These are phyloP conservation scores for Drosophila eohydei DNA, from an alignment of 2,888 invertebrate genomes.

Conservation along the genomic window DNA sequence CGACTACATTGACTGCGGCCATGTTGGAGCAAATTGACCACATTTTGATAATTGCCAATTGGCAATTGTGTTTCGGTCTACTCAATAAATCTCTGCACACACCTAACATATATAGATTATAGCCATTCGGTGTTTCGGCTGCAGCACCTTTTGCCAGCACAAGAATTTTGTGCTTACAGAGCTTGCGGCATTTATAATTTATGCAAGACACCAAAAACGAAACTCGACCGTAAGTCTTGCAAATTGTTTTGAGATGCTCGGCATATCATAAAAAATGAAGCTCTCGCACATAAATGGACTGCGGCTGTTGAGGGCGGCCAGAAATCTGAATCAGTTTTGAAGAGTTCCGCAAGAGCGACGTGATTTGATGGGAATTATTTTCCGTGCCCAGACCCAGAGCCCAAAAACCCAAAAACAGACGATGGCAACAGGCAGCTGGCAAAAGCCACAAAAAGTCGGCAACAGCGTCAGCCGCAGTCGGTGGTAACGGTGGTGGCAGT, in stretches of 20 bases:
- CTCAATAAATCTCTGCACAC: constrained; percentile 63
- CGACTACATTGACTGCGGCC: constrained; percentile 10
- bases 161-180: constrained; percentile 48
- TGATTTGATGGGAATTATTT: constrained; percentile 76
- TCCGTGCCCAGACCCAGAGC: constrained; percentile 46
- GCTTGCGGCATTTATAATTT: constrained; percentile 73
- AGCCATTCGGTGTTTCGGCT: constrained; percentile 7
- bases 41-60: constrained; percentile 71
- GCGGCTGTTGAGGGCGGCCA: constrained; percentile 37
- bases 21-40: constrained; percentile 39
- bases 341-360: constrained; percentile 73
- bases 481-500: neutral
- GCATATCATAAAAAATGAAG: constrained; percentile 55
- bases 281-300: constrained; percentile 36
- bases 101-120: neutral
- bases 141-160: constrained; percentile 11
- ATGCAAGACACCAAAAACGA: constrained; percentile 70
- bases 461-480: constrained; percentile 23
- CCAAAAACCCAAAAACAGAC: constrained; percentile 7
- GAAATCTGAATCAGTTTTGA: constrained; percentile 73
- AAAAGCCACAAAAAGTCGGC: constrained; percentile 49
- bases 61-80: constrained; percentile 45
- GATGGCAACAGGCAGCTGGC: constrained; percentile 41
- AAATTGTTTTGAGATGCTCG: constrained; percentile 77
- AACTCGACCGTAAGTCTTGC: constrained; percentile 66